These are phyloP conservation scores for Tetragnatha versicolor DNA, from an alignment of 1,140 invertebrate species.

Conservation along the genomic window DNA sequence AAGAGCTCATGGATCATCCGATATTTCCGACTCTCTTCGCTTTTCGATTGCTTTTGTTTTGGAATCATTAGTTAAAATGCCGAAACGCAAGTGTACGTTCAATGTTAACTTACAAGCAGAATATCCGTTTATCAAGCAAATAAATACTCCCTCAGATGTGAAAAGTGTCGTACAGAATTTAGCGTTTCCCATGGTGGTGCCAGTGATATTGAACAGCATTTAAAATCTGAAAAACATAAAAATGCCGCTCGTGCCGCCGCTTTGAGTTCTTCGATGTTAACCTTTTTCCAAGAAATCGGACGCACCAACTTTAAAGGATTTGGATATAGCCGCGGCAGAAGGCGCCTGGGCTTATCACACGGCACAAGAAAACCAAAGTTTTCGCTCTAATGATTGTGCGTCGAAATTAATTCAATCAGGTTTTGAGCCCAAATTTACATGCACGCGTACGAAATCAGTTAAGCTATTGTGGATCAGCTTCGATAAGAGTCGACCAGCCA, in stretches of 20 bases:
- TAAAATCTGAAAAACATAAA: constrained; percentile 31
- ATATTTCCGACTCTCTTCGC: too few relatives aligned
- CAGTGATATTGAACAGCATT: constrained; percentile 34
- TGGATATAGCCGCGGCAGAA: constrained; percentile 15
- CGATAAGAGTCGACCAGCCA: too few relatives aligned
- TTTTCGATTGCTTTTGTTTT: too few relatives aligned
- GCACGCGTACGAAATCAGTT: constrained; percentile 14
- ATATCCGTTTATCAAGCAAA: too few relatives aligned
- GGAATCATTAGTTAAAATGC: too few relatives aligned
- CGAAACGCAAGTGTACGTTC: too few relatives aligned
- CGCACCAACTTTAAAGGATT: too few relatives aligned
- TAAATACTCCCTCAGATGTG: constrained; percentile 24
- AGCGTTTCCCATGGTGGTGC: background rate
- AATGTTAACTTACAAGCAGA: too few relatives aligned
- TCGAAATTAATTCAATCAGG: constrained; percentile 28
- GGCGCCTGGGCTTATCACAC: constrained; percentile 3
- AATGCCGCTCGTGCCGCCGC: constrained; percentile 10
- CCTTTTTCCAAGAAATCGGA: constrained; percentile 22
- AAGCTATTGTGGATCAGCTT: too few relatives aligned
- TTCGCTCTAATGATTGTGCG: constrained; percentile 6
- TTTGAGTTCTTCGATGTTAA: constrained; percentile 16
- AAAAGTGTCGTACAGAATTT: constrained; percentile 27
- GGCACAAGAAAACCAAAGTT: constrained; percentile 19
- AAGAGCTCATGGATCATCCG: too few relatives aligned
- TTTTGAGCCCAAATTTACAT: constrained; percentile 11